A percentile compares a stretch with the other conserved stretches of the same genome.
phyloP scores from a whole-genome alignment of 2,888 invertebrate species.

The Scaptomyza cyrtandrae region DNA sequence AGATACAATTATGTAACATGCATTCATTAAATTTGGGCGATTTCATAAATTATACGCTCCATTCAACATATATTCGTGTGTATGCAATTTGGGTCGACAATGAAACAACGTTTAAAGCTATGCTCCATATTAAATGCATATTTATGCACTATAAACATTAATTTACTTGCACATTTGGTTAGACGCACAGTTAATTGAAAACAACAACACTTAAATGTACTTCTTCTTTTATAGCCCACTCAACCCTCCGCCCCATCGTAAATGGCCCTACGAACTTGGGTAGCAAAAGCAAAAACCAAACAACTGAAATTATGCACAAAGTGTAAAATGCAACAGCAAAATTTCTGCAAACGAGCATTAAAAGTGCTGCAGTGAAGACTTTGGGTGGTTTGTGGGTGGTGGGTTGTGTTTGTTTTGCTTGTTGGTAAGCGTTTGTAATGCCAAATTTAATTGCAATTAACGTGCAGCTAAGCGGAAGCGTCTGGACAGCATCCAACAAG shows the following conservation, averaged over 20 bases:
- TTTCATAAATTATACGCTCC: slow-evolving; percentile 13
- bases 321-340: slow-evolving; percentile 59
- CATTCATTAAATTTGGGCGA: neutral
- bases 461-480: slow-evolving; percentile 72
- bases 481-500: slow-evolving; percentile 45
- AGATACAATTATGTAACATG: no score
- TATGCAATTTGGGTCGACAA: slow-evolving; percentile 6
- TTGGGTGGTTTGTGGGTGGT: neutral
- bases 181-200: slow-evolving; percentile 74
- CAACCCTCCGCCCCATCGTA: neutral
- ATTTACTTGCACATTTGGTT: slow-evolving; percentile 70
- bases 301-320: slow-evolving; percentile 70
- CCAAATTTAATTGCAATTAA: slow-evolving; percentile 78
- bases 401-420: neutral
- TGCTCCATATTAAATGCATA: slow-evolving; percentile 55
- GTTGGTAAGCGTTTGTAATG: slow-evolving; percentile 49
- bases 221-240: neutral
- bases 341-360: slow-evolving; percentile 55
- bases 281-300: slow-evolving; percentile 42
- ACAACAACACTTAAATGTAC: slow-evolving; percentile 52
- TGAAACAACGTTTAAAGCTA: slow-evolving; percentile 3
- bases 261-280: slow-evolving; percentile 1
- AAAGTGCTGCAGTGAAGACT: slow-evolving; percentile 30
- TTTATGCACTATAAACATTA: slow-evolving; percentile 72
- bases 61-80: slow-evolving; percentile 7